These are phyloP conservation scores for Stenichneumon culpator DNA, from an alignment of 2,888 invertebrate genomes.

Conservation along the genomic window DNA sequence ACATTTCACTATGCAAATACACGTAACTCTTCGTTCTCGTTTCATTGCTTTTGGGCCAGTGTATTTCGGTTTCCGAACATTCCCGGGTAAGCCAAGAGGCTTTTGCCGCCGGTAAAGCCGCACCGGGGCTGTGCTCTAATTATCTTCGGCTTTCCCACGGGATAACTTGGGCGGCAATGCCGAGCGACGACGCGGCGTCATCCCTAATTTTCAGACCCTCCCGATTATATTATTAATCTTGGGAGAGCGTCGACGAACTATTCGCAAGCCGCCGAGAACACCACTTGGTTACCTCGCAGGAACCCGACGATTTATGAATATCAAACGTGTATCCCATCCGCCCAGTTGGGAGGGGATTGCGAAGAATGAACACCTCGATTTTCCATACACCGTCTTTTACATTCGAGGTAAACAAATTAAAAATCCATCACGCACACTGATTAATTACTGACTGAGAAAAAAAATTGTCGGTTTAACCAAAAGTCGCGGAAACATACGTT, in stretches of 20 bases:
- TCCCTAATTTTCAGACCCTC: slow-evolving; percentile 74
- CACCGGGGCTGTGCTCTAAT: slow-evolving; percentile 73
- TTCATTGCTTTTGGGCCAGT: slow-evolving; percentile 34
- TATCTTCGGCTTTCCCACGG: slow-evolving; percentile 73
- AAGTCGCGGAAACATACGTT: too few relatives aligned
- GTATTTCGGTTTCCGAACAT: slow-evolving; percentile 53
- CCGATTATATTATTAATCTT: slow-evolving; percentile 80
- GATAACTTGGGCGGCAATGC: slow-evolving; percentile 60
- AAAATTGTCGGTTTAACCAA: too few relatives aligned
- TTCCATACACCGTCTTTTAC: not conserved
- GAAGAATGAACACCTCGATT: not conserved
- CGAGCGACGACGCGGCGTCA: slow-evolving; percentile 76
- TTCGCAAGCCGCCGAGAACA: not conserved
- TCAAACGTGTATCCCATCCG: not conserved
- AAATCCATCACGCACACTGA: too few relatives aligned
- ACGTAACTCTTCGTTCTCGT: not conserved
- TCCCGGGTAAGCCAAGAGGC: slow-evolving; percentile 58
- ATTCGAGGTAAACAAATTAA: too few relatives aligned
- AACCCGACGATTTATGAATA: slow-evolving; percentile 5
- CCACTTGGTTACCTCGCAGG: not conserved
- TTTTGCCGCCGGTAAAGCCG: slow-evolving; percentile 43
- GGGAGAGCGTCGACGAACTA: slow-evolving; percentile 21
- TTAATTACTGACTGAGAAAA: too few relatives aligned
- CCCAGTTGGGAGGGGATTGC: not conserved
- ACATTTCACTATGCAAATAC: not conserved